Evolutionary conservation across 1,140 invertebrate species (phyloP), one percentile per base, ranked within the genome.

Genomic region (Calliopsis andreniformis): DNA sequence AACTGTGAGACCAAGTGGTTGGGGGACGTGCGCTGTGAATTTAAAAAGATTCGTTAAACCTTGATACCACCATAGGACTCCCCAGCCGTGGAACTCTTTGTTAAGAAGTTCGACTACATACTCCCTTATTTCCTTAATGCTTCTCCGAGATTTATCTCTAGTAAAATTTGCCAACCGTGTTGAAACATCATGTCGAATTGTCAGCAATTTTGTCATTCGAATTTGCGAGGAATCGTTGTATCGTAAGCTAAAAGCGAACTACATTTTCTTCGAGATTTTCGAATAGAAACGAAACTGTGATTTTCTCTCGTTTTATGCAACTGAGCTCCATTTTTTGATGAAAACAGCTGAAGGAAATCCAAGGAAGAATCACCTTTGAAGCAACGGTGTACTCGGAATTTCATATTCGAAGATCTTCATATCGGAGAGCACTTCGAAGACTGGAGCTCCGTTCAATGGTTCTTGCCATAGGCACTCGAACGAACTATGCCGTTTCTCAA

Each of bases 11-110:
- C 30, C 61, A 59, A 75, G 43, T 62, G 70, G 70, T 63, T 64
- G 58, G 18, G 20, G 45, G 30, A 75, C 32, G 70, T 49, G 55
- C 39, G 45, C 43, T n/a, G 68, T 75, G 76, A 78, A 78, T 78
- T 78, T 78, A 78, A 78, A 77, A 78, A 78, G 76, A 78, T 78
- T 75, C 70, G 71, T 78, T 78, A 78, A 78, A 78, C 42, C 55
- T 67, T 56, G 61, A 63, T 78, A 75, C 42, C 25, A 25, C 20
- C 28, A 8, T 58, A 45, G 49, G 64, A 18, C 39, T 12, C 18
- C 16, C 30, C 7, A 5, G 23, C 47, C 55, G 62, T 25, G 14
- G 39, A 51, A 43, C 55, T 61, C 55, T 67, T 47, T 53, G 49
- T 76, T 69, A 69, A 76, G 62, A 39, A 67, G 55, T 59, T 61